Percentiles rank a stretch among this genome's conserved stretches.
Evolutionary conservation across 2,888 invertebrate species (phyloP).

Genomic region (Hirtodrosophila confusa): DNA sequence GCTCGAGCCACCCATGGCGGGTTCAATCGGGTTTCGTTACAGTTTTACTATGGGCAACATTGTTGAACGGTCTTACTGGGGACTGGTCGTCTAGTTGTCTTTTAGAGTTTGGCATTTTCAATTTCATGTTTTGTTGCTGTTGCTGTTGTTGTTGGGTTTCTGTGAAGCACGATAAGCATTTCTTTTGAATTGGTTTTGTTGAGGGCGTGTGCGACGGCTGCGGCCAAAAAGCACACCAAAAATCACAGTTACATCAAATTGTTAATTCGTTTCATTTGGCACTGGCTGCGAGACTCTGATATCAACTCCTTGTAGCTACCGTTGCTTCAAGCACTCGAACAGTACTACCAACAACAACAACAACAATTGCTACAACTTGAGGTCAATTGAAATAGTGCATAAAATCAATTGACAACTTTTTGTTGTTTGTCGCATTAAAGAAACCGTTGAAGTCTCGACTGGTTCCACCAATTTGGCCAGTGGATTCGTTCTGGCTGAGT

Average conservation of each 20-base stretch:
- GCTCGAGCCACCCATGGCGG: slow-evolving; percentile 75
- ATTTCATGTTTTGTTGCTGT: slow-evolving; percentile 69
- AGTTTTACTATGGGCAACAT: slow-evolving; percentile 70
- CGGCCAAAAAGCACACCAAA: slow-evolving; percentile 47
- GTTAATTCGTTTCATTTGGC: slow-evolving; percentile 80
- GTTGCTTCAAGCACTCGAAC: slow-evolving; percentile 58
- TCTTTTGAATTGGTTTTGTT: slow-evolving; percentile 78
- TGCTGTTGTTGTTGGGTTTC: slow-evolving; percentile 65
- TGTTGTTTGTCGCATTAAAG: slow-evolving; percentile 47
- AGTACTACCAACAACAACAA: slow-evolving; percentile 23
- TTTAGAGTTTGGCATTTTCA: slow-evolving; percentile 79
- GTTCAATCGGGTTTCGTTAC: slow-evolving; percentile 78
- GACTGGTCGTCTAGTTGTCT: slow-evolving; percentile 69
- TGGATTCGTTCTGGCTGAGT: slow-evolving; percentile 57
- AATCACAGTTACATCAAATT: slow-evolving; percentile 80
- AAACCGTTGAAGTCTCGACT: slow-evolving; percentile 41
- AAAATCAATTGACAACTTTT: slow-evolving; percentile 82
- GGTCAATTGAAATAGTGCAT: slow-evolving; percentile 80
- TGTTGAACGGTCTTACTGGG: slow-evolving; percentile 40
- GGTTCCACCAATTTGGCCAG: slow-evolving; percentile 36
- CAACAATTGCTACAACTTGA: slow-evolving; percentile 49
- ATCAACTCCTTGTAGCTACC: slow-evolving; percentile 62
- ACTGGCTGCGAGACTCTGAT: slow-evolving; percentile 63
- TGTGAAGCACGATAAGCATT: slow-evolving; percentile 80
- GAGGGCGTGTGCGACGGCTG: slow-evolving; percentile 72